Evolutionary conservation across 2,888 invertebrate genomes (phyloP).

Genomic region (Ischnus inquisitorius): DNA sequence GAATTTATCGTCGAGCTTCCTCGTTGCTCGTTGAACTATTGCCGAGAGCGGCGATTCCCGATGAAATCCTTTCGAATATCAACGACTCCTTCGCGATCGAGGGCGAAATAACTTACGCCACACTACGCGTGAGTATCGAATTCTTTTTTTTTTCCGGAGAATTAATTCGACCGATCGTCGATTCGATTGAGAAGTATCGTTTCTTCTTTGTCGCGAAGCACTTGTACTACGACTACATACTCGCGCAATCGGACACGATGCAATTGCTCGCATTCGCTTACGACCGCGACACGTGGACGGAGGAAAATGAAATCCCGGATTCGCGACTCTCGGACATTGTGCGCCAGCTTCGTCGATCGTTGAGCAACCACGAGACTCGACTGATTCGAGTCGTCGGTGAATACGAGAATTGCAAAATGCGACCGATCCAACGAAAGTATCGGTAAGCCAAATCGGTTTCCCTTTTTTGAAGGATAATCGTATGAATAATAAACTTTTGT

Average conservation of each 20-base stretch:
- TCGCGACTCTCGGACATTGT: constrained; percentile 73
- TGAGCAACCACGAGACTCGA: constrained; percentile 71
- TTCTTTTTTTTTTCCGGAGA: constrained; percentile 3
- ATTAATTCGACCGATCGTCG: neutral
- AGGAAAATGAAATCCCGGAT: constrained; percentile 69
- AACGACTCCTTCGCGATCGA: constrained; percentile 70
- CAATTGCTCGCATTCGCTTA: constrained; percentile 78
- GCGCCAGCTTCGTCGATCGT: constrained; percentile 66
- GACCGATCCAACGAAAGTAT: constrained; percentile 72
- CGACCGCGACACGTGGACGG: constrained; percentile 68
- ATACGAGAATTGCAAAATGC: constrained; percentile 74
- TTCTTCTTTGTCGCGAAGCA: constrained; percentile 72
- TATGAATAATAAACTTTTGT: no score
- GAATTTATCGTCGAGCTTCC: constrained; percentile 74
- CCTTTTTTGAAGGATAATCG: no score
- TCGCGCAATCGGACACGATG: constrained; percentile 82
- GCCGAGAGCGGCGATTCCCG: constrained; percentile 65
- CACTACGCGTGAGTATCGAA: constrained; percentile 74
- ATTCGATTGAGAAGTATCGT: constrained; percentile 43
- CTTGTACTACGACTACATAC: constrained; percentile 80
- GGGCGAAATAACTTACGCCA: constrained; percentile 79
- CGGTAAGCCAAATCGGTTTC: constrained; percentile 66
- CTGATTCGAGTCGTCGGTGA: constrained; percentile 72
- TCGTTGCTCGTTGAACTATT: constrained; percentile 73
- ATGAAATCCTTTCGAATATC: constrained; percentile 73